phyloP scores from a whole-genome alignment of 2,113 vertebrate genomes.

The Chascanopsetta lugubris region DNA sequence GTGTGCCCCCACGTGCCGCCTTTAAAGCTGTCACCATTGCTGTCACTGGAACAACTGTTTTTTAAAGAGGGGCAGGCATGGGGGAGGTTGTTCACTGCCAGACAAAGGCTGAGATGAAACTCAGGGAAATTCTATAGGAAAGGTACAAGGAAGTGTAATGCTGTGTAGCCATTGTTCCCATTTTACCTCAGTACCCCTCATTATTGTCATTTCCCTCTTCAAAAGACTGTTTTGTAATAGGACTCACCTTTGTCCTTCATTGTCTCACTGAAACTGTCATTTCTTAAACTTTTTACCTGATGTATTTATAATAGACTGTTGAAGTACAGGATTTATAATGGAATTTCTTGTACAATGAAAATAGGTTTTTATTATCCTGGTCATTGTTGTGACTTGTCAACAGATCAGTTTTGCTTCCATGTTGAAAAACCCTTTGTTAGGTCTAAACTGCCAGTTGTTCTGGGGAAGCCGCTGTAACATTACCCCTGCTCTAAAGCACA shows the following conservation, averaged over 20 bases:
- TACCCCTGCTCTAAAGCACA: conserved; percentile 27
- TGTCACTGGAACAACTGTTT: conserved; percentile 67
- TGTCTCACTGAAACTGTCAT: conserved; percentile 21
- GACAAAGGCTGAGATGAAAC: conserved; percentile 25
- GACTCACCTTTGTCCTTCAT: conserved; percentile 5
- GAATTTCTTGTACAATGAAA: conserved; percentile 29
- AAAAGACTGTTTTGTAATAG: conserved; percentile 8
- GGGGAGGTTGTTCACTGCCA: conserved; percentile 3
- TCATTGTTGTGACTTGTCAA: conserved; percentile 28
- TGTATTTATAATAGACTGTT: conserved; percentile 10
- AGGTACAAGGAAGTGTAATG: conserved; percentile 4
- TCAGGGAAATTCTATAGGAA: neutral
- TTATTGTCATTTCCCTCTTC: neutral
- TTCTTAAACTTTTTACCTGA: conserved; percentile 19
- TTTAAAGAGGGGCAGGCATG: conserved; percentile 25
- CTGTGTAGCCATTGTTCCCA: conserved; percentile 20
- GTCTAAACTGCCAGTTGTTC: conserved; percentile 37
- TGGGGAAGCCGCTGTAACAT: conserved; percentile 45
- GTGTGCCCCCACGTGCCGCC: conserved; percentile 36
- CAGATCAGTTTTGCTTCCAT: conserved; percentile 45
- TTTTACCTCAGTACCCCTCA: conserved; percentile 10
- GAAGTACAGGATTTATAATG: conserved; percentile 17
- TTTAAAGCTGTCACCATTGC: conserved; percentile 55
- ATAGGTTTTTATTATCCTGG: conserved; percentile 12
- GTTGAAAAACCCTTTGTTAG: conserved; percentile 42